Evolutionary conservation across 2,113 vertebrate species (phyloP).

Genomic region (Poeciliopsis occidentalis): DNA sequence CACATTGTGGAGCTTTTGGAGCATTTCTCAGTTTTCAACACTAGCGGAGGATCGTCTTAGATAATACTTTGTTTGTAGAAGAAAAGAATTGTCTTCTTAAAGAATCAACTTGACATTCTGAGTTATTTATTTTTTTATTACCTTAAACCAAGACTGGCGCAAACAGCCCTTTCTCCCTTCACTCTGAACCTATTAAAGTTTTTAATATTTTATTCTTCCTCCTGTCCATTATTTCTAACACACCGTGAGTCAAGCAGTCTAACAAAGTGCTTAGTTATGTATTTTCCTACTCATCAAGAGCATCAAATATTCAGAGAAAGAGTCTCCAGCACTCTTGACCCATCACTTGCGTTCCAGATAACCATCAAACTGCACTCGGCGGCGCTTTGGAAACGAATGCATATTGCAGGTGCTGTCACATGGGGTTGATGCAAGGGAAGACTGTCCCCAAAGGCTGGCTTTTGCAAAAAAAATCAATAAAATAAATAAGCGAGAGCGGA

Average conservation of each 20-base stretch:
- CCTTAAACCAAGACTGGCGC: slow-evolving; percentile 11
- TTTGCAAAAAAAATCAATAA: too few relatives aligned
- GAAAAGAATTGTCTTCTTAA: neutral
- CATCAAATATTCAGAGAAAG: slow-evolving; percentile 80
- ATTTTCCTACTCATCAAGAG: slow-evolving; percentile 72
- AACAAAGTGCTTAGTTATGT: slow-evolving; percentile 80
- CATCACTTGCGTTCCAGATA: slow-evolving; percentile 54
- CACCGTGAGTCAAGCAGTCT: slow-evolving; percentile 26
- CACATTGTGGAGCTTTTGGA: slow-evolving; percentile 18
- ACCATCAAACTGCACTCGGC: slow-evolving; percentile 46
- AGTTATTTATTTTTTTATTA: slow-evolving; percentile 1
- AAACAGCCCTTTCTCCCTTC: slow-evolving; percentile 17
- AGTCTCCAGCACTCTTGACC: slow-evolving; percentile 49
- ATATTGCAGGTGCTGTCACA: slow-evolving; percentile 78
- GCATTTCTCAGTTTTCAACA: slow-evolving; percentile 31
- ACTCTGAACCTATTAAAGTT: slow-evolving; percentile 36
- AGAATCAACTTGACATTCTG: slow-evolving; percentile 14
- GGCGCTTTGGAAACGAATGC: slow-evolving; percentile 48
- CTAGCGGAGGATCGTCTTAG: neutral
- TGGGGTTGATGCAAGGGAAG: slow-evolving; percentile 36
- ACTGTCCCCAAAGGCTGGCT: slow-evolving; percentile 17
- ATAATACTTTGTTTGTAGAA: neutral
- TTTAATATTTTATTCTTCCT: slow-evolving; percentile 76
- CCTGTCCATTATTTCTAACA: slow-evolving; percentile 67
- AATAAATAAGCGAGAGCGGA: slow-evolving; percentile 12